phyloP scores from a whole-genome alignment of 2,113 vertebrate species.

The Corythornis madagascariensis region DNA sequence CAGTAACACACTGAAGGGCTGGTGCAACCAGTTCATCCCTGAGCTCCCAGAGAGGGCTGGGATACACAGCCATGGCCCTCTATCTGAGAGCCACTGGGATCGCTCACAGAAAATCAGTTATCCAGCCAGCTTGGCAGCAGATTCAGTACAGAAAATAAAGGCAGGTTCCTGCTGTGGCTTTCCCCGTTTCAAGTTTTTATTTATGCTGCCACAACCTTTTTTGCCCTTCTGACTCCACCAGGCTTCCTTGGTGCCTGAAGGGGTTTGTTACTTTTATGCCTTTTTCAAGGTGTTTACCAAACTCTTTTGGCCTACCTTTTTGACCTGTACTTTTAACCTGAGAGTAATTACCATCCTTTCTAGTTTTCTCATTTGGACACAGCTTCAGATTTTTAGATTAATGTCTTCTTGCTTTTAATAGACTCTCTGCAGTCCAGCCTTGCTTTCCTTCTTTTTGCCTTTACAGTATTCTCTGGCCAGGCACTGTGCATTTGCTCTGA shows the following conservation, averaged over 20 bases:
- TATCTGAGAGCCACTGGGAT: not conserved
- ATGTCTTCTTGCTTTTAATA: not conserved
- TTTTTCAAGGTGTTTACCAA: not conserved
- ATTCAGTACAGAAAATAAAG: not conserved
- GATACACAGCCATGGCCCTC: accelerated
- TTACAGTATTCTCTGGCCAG: not conserved
- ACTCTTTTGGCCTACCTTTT: not conserved
- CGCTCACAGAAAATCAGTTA: accelerated
- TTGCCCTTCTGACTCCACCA: not conserved
- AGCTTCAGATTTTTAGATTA: not conserved
- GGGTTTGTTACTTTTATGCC: constrained; percentile 8
- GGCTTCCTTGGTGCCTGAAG: constrained; percentile 18
- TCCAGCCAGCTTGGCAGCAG: not conserved
- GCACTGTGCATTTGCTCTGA: not conserved
- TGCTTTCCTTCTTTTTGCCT: not conserved
- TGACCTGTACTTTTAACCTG: constrained; percentile 33
- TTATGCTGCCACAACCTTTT: not conserved
- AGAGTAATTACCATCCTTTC: not conserved
- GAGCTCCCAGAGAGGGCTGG: not conserved
- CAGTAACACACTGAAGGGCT: not conserved
- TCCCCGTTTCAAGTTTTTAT: not conserved
- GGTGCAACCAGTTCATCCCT: not conserved
- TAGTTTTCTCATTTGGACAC: not conserved
- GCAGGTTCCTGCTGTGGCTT: not conserved
- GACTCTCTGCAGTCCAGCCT: not conserved